Percentiles rank a stretch among this genome's conserved stretches.
phyloP scores from a whole-genome alignment of 2,888 invertebrate species.

The Cactoblastis cactorum region DNA sequence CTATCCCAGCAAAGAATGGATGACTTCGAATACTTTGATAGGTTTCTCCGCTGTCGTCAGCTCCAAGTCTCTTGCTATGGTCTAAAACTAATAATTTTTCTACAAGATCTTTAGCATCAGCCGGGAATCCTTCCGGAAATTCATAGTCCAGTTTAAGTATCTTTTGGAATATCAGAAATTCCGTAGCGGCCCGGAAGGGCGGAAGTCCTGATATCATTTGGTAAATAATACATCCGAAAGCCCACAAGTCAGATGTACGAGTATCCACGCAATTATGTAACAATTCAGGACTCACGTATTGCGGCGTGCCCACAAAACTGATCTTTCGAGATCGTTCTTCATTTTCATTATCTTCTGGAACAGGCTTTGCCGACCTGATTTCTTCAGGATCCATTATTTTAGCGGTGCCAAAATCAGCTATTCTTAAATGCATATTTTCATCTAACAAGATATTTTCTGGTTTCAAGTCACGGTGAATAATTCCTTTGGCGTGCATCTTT shows the following conservation, averaged over 20 bases:
- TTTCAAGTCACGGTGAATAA: slow-evolving; percentile 97
- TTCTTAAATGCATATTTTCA: slow-evolving; percentile 96
- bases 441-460: slow-evolving; percentile 98
- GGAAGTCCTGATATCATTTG: slow-evolving; percentile 97
- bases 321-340: slow-evolving; percentile 81
- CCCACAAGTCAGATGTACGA: slow-evolving; percentile 96
- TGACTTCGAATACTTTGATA: slow-evolving; percentile 93
- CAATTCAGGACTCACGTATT: slow-evolving; percentile 98
- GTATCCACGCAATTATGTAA: slow-evolving; percentile 88
- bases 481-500: slow-evolving; percentile 91
- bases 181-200: slow-evolving; percentile 94
- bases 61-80: slow-evolving; percentile 89
- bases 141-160: slow-evolving; percentile 94
- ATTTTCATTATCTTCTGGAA: slow-evolving; percentile 50
- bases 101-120: slow-evolving; percentile 92
- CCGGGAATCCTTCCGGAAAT: slow-evolving; percentile 94
- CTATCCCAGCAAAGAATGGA: slow-evolving; percentile 89
- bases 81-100: slow-evolving; percentile 90
- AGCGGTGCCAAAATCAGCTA: slow-evolving; percentile 98
- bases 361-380: slow-evolving; percentile 37
- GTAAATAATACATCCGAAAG: slow-evolving; percentile 96
- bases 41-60: slow-evolving; percentile 82
- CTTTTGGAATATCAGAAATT: slow-evolving; percentile 97
- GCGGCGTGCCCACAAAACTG: slow-evolving; percentile 98
- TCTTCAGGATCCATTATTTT: slow-evolving; percentile 84